Percentiles rank a stretch among this genome's conserved stretches.
These are phyloP conservation scores for Marmota monax DNA, from an alignment of 2,113 vertebrate genomes.

Conservation along the genomic window DNA sequence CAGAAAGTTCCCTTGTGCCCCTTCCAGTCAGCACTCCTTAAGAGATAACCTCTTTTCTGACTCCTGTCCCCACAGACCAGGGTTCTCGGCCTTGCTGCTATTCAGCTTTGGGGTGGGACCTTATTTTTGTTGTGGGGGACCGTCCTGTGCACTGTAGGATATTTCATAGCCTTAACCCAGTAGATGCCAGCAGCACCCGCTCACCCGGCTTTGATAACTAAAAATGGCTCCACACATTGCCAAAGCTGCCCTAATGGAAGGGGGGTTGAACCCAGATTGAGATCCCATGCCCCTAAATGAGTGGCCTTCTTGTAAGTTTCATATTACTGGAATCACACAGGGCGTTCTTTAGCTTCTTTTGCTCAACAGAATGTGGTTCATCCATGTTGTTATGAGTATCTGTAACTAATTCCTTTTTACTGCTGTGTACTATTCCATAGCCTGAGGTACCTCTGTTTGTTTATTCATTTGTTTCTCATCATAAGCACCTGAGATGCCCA, in stretches of 20 bases:
- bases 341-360: neutral
- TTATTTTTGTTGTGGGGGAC: neutral
- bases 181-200: neutral
- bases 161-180: neutral
- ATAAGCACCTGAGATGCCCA: neutral
- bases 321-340: neutral
- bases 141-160: neutral
- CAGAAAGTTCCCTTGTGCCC: constrained; percentile 47
- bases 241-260: neutral
- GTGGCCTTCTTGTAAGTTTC: neutral
- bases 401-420: neutral
- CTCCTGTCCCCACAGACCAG: neutral
- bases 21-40: neutral
- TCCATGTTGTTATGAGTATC: no score
- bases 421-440: neutral
- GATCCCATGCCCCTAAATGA: neutral
- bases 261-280: neutral
- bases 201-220: neutral
- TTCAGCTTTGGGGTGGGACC: neutral
- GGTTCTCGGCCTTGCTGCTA: neutral
- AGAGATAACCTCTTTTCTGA: constrained; percentile 27
- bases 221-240: neutral
- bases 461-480: neutral
- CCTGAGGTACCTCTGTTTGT: neutral
- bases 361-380: neutral